Base-by-base conservation (phyloP, 2,888 invertebrate genomes). In the Callosobruchus maculatus region DNA sequence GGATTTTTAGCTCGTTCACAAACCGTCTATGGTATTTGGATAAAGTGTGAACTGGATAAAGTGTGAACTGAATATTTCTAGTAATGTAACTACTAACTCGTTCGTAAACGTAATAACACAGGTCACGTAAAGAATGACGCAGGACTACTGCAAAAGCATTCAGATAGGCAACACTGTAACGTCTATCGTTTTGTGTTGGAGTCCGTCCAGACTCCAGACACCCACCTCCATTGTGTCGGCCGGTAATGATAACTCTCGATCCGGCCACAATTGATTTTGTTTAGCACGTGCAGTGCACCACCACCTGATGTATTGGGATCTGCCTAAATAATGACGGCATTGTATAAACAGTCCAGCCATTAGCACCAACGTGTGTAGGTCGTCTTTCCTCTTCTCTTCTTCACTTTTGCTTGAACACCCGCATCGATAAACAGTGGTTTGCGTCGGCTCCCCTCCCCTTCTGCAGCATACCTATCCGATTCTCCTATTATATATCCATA, bases 271-370 rank as follows among this genome's bases (percentile, higher is more conserved):
- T 85, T 85, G 85, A 85, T 85, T 85, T 83, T 84, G 82, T 82
- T 80, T 82, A 84, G 84, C 85, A 85, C 85, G 85, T 85, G 85
- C 84, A 83, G n/a, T 82, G 74, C 82, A 83, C 4, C 30, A 49
- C 49, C 49, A 49, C 49, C 49, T 85, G 84, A 85, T 85, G 83
- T 84, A 85, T 85, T 84, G 84, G 84, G 84, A 84, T 84, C 84
- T 82, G 80, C 83, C 83, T 83, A 84, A 85, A 84, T 84, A 85
- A 85, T 84, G 84, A 84, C 81, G 81, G 84, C 81, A 84, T 84
- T 82, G 82, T 81, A 82, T 81, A 81, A 81, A 81, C 78, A 81
- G 80, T 78, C 80, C 71, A 71, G 76, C 49, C 49, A 49, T 49
- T 49, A 49, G 49, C 49, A 49, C 49, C 49, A 18, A 3, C 49